Conservation (phyloP, 1,140 invertebrate species). For the Chironomus tepperi region DNA sequence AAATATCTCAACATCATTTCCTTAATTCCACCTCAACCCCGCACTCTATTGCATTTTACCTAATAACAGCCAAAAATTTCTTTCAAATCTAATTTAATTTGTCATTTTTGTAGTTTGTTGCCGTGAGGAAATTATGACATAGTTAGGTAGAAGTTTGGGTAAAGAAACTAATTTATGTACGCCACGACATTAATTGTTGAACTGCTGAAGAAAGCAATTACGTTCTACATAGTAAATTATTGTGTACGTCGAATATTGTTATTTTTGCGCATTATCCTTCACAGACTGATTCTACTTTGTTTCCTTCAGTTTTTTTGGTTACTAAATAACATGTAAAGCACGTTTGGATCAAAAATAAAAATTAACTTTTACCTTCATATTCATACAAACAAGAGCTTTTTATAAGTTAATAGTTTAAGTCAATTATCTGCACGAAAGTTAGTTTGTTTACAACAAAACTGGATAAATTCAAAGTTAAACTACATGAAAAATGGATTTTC, state of each 20-base stretch:
- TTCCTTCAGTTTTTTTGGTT: no score
- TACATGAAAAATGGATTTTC: background rate
- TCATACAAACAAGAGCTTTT: no score
- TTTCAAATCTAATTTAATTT: no score
- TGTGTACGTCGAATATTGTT: background rate
- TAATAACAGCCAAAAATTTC: no score
- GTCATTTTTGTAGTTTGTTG: no score
- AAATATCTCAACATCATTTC: no score
- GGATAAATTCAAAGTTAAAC: background rate
- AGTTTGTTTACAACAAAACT: background rate
- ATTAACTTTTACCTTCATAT: no score
- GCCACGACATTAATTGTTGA: conserved; percentile 5
- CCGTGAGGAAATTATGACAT: background rate
- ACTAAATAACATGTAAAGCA: no score
- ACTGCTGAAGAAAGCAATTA: background rate
- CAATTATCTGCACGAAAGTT: background rate
- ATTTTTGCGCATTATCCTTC: background rate
- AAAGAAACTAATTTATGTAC: background rate
- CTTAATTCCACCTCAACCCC: no score
- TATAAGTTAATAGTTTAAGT: background rate
- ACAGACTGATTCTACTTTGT: background rate
- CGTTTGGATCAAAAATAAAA: no score
- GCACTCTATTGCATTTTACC: no score
- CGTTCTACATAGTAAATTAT: background rate
- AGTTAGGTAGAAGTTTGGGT: background rate